Evolutionary conservation across 2,888 invertebrate genomes (phyloP), one percentile per base, ranked within the genome.

Genomic region (Caenorhabditis imperialis): DNA sequence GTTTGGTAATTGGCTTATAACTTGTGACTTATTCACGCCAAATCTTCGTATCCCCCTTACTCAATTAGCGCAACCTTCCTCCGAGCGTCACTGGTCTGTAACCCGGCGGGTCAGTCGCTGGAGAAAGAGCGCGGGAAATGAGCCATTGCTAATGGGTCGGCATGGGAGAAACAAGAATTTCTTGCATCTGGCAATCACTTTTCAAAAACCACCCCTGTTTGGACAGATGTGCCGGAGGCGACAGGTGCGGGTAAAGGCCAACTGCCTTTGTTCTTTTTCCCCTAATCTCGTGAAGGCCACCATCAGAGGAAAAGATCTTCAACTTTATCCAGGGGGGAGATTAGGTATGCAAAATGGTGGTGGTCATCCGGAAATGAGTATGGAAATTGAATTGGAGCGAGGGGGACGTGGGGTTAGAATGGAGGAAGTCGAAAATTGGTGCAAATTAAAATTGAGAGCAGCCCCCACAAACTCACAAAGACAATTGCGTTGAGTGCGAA

Each of bases 381-480:
- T 42, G 37, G 45, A 55, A 30, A 30, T 30, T 7, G 30, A 30
- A 30, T 6, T 30, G 10, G 30, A 30, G 10, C 10, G 30, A 10
- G 30, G 10, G 30, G 30, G 10, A 30, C 30, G 30, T 7, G 30
- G 10, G 30, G 30, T 7, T 7, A 30, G 30, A 30, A 30, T 7
- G 30, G 10, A 30, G 10, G 30, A 30, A 30, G 10, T n/a, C n/a
- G n/a, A n/a, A n/a, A n/a, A n/a, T n/a, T n/a, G n/a, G n/a, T n/a
- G n/a, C n/a, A n/a, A 50, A 40, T 55, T 37, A 53, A 53, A 53
- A 55, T 58, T 20, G 37, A 61, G 44, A 70, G 47, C 35, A 58
- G 65, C n/a, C n/a, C n/a, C n/a, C n/a, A n/a, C n/a, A n/a, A n/a
- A 81, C 85, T 84, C 63, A 87, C 86, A 67, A 87, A 85, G 71